A percentile compares a stretch with the other conserved stretches of the same genome.
Evolutionary conservation across 2,797 vertebrate genomes (phyloP).

Genomic region (Glossophaga mutica): DNA sequence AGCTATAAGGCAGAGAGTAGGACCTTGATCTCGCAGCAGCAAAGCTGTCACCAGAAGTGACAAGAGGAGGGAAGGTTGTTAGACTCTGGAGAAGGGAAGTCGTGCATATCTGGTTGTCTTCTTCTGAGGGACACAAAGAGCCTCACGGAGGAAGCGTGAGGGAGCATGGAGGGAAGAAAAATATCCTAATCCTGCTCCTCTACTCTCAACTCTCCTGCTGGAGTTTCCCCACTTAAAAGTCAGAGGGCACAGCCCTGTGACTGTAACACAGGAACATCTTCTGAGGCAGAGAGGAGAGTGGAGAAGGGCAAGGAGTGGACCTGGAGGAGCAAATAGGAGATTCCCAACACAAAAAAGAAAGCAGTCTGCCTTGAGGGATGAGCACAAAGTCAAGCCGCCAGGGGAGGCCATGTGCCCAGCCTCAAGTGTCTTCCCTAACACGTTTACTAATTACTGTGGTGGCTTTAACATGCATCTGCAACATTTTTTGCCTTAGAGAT

Average conservation of each 20-base stretch:
- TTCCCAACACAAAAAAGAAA: not conserved
- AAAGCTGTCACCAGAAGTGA: not conserved
- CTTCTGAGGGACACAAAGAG: not conserved
- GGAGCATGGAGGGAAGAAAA: not conserved
- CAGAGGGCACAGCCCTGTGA: not conserved
- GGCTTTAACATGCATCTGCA: not conserved
- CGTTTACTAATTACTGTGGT: not conserved
- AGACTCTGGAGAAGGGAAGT: not conserved
- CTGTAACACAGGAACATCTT: not conserved
- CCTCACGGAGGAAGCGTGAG: not conserved
- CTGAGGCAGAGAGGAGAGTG: not conserved
- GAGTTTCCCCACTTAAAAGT: not conserved
- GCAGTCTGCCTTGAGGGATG: not conserved
- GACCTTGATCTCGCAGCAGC: not conserved
- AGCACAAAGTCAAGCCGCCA: not conserved
- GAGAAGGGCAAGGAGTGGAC: not conserved
- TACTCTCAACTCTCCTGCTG: not conserved
- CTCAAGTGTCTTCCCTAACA: not conserved
- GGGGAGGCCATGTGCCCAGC: not conserved
- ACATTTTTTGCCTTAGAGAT: not conserved
- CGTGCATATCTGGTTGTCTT: not conserved
- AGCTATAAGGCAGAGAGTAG: not conserved
- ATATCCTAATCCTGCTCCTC: not conserved
- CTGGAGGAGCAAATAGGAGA: not conserved
- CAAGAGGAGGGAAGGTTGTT: not conserved